Evolutionary conservation across 1,140 invertebrate species (phyloP), one percentile per base, ranked within the genome.

Genomic region (Macrotrachela quadricornifera): DNA sequence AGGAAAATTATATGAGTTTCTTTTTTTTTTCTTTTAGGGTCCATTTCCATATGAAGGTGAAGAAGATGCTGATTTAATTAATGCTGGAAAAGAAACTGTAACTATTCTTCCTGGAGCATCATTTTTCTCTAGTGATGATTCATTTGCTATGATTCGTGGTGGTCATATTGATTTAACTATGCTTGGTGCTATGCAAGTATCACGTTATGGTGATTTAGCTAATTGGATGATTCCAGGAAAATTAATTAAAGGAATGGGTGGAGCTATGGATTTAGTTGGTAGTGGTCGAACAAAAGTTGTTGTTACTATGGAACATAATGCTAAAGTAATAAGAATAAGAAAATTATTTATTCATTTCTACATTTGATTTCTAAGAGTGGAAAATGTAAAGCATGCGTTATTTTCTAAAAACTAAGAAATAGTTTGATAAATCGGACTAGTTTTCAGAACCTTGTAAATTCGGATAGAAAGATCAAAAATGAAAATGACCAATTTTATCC

Each of bases 251-350:
- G 56, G 56, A 9, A 57, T 57, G 56, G 56, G 56, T 30, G 56
- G 56, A 36, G 56, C 56, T n/a, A 57, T 57, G 56, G 56, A 57
- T 46, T 17, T 57, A 13, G 56, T 57, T n/a, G 40, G 47, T 16
- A 30, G 47, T 40, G 18, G 21, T 17, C 39, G 44, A 15, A 17
- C 40, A 14, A 15, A 18, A 17, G 56, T 57, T 16, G 39, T 57
- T 17, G 50, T 57, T 17, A 16, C 48, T 39, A 56, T 53, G 50
- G 43, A 50, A 15, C 55, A 56, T 18, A 56, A 51, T 36, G 79
- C 87, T 2, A 91, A 91, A 59, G 67, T 60, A 44, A 15, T 43
- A n/a, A 14, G 11, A 21, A 21, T 36, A 41, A 38, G 16, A 9
- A 37, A 9, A 10, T 15, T 21, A 42, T 42, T 16, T 1, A 13